Base-by-base conservation (phyloP, 2,888 invertebrate genomes). In the Lithophane socia region DNA sequence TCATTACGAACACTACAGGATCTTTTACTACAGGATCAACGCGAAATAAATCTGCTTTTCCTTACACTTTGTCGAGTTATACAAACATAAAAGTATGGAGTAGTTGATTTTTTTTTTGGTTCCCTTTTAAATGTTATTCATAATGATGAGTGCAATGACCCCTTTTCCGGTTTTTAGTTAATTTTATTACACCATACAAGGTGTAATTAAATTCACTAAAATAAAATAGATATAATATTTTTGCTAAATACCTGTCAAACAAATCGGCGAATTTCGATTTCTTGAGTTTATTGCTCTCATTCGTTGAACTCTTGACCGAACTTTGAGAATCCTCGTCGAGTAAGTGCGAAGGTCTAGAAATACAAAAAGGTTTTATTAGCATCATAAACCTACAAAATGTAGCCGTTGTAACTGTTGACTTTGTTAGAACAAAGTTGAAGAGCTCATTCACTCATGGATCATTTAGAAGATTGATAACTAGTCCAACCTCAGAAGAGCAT, bases 261-360 rank as follows among this genome's bases (percentile, higher is more conserved):
- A 96, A 91, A 89, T 96, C 96, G 29, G 95, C 94, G 88, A 96
- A 96, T 88, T 96, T 96, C 0, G 96, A 96, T 89, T 95, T 96
- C 87, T 94, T 96, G 92, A 93, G 92, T 92, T 96, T 97, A 85
- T 93, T 97, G 85, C 97, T 97, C 89, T 98, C 98, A 68, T 98
- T 97, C 3, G 98, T 98, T 44, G 97, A 98, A 92, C 98, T 98
- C 87, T 98, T 97, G 49, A 98, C 97, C n/a, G 98, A 98, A 90
- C 98, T 98, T 93, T 98, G 98, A 9, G 98, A 98, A 93, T 98
- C 98, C 88, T 98, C 98, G 91, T 98, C 98, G 85, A 97, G 90
- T 92, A 97, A 91, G 86, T 96, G 95, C 18, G 95, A 93, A 29
- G 95, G 95, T 89, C 96, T 97, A 93, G 77, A 77, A 86, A 77